phyloP scores from a whole-genome alignment of 2,113 vertebrate genomes.

The Amphiprion percula region DNA sequence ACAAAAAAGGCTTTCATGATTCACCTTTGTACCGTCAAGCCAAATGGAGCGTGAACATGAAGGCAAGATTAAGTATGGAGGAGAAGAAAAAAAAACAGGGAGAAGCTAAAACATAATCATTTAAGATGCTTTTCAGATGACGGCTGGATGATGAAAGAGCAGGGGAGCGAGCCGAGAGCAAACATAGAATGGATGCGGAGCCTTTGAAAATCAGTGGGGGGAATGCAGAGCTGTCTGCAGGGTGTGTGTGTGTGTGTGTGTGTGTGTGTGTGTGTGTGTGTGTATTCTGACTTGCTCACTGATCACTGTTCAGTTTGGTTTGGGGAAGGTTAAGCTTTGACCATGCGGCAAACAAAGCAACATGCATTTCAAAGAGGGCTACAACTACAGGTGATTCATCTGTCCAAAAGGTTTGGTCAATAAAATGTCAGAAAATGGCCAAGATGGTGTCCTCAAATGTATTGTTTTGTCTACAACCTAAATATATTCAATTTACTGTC shows the following conservation, averaged over 20 bases:
- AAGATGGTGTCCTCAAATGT: no score
- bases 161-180: slow-evolving; percentile 43
- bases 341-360: slow-evolving; percentile 29
- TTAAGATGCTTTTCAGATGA: slow-evolving; percentile 79
- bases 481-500: no score
- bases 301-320: slow-evolving; percentile 48
- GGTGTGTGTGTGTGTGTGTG: neutral
- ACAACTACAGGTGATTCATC: no score
- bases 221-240: slow-evolving; percentile 52
- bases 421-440: no score
- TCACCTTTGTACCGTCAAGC: slow-evolving; percentile 70
- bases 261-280: neutral
- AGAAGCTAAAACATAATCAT: slow-evolving; percentile 66
- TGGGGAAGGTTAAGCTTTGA: slow-evolving; percentile 46
- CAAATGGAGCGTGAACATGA: slow-evolving; percentile 68
- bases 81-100: neutral
- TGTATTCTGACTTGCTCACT: slow-evolving; percentile 49
- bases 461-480: no score
- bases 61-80: slow-evolving; percentile 62
- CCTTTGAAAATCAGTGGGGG: slow-evolving; percentile 68
- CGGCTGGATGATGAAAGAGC: slow-evolving; percentile 76
- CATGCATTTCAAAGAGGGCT: neutral
- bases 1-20: slow-evolving; percentile 70
- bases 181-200: slow-evolving; percentile 56
- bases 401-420: no score